These are phyloP conservation scores for Zophobas morio DNA, from an alignment of 1,140 invertebrate species.

Conservation along the genomic window DNA sequence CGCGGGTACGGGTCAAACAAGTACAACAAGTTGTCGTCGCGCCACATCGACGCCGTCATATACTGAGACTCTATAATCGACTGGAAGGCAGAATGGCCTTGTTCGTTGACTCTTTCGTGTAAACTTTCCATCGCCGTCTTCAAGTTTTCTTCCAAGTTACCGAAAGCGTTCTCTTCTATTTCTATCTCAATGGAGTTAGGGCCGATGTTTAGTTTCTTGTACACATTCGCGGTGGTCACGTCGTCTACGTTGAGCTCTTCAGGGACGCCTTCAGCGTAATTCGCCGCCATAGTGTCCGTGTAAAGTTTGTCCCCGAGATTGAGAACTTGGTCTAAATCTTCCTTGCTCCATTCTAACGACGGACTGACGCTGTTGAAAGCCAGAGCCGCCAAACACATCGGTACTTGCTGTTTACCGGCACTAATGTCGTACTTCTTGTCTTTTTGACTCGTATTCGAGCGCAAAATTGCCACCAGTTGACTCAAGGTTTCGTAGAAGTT, in stretches of 20 bases:
- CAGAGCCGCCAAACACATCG: conserved; percentile 61
- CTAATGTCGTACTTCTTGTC: conserved; percentile 59
- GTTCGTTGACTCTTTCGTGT: conserved; percentile 41
- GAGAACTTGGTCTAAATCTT: conserved; percentile 61
- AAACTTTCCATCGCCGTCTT: conserved; percentile 47
- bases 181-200: conserved; percentile 60
- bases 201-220: conserved; percentile 62
- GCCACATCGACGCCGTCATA: conserved; percentile 61
- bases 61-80: conserved; percentile 57
- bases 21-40: conserved; percentile 60
- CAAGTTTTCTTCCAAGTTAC: conserved; percentile 57
- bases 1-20: conserved; percentile 64
- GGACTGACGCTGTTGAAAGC: conserved; percentile 60
- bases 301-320: conserved; percentile 52
- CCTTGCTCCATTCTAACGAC: conserved; percentile 57
- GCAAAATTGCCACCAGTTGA: conserved; percentile 59
- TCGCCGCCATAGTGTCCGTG: conserved; percentile 44
- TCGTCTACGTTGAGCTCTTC: conserved; percentile 51
- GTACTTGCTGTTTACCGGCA: conserved; percentile 62
- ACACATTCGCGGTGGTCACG: conserved; percentile 60
- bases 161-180: conserved; percentile 53
- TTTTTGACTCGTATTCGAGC: conserved; percentile 52
- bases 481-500: conserved; percentile 59
- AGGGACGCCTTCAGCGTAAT: conserved; percentile 37
- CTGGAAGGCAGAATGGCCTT: conserved; percentile 56